Base-by-base conservation (phyloP, 2,797 vertebrate species). In the Xenentodon cancila region DNA sequence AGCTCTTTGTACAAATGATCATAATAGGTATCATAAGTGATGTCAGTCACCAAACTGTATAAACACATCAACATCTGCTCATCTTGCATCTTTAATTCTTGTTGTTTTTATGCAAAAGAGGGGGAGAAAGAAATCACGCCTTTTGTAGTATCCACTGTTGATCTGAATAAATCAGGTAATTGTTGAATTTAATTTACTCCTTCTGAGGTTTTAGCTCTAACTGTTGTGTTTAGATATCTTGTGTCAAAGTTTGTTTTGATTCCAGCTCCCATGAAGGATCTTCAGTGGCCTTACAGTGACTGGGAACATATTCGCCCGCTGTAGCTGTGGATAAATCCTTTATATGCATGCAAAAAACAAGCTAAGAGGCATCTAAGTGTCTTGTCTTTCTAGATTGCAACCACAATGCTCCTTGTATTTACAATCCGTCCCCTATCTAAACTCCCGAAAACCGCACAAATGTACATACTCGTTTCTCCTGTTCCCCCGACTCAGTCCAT, bases 161-260 rank as follows among this genome's bases (percentile, higher is more conserved):
- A 84, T 87, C 57, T 75, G 78, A 80, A 73, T 80, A 85, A 83
- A 81, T 84, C 77, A 52, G 80, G 54, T 70, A 81, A 84, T 84
- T 68, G n/a, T 40, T 66, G 76, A 82, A 65, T 77, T 70, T 82
- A 81, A 81, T 80, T 75, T 71, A 71, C 71, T 78, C 68, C 73
- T 81, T 73, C 63, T 59, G 59, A 79, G 77, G 73, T 62, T 81
- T 77, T 68, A 48, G 44, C 70, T 63, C 20, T 83, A 69, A 79
- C 73, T 59, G 66, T 75, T 82, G 65, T 78, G 83, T 90, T 90
- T 90, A 88, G 87, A 83, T 90, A 88, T 89, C 84, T 86, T 73
- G 79, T 90, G 82, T 72, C 86, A 92, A 80, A 80, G 84, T 89
- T 87, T 90, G 85, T 91, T 92, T 89, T 88, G 75, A 87, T 81